phyloP scores from a whole-genome alignment of 2,113 vertebrate genomes.

The Myxocyprinus asiaticus region DNA sequence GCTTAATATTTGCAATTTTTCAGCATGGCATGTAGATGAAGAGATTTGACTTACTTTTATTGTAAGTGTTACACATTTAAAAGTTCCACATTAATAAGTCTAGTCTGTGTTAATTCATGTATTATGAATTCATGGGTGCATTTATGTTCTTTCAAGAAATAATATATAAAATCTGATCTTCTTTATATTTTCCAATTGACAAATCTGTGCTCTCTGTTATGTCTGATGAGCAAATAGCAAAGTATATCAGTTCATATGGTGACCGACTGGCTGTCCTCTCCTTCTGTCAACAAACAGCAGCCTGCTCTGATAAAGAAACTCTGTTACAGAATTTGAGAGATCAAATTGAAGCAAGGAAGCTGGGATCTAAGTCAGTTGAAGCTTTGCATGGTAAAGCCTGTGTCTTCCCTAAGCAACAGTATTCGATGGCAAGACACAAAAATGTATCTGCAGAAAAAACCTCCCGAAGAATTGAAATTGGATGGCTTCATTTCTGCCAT shows the following conservation, averaged over 20 bases:
- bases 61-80: too few species aligned
- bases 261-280: conserved; percentile 18
- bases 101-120: too few species aligned
- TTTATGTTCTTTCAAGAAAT: too few species aligned
- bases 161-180: too few species aligned
- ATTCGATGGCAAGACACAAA: conserved; percentile 24
- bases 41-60: too few species aligned
- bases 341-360: conserved; percentile 12
- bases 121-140: too few species aligned
- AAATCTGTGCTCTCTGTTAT: conserved; percentile 17
- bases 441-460: conserved; percentile 39
- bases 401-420: neutral
- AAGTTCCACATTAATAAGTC: too few species aligned
- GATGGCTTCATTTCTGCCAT: too few species aligned
- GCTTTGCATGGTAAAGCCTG: neutral
- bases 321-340: neutral
- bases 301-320: conserved; percentile 7
- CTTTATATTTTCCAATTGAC: too few species aligned
- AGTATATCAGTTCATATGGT: conserved; percentile 27
- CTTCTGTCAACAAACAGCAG: conserved; percentile 2
- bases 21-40: too few species aligned
- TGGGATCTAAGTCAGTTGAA: conserved; percentile 24
- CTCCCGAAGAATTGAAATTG: too few species aligned
- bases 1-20: too few species aligned
- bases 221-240: neutral